Percentiles rank a stretch among this genome's conserved stretches.
Conservation (phyloP, 2,797 vertebrate genomes). For the Lithobates sylvaticus region DNA sequence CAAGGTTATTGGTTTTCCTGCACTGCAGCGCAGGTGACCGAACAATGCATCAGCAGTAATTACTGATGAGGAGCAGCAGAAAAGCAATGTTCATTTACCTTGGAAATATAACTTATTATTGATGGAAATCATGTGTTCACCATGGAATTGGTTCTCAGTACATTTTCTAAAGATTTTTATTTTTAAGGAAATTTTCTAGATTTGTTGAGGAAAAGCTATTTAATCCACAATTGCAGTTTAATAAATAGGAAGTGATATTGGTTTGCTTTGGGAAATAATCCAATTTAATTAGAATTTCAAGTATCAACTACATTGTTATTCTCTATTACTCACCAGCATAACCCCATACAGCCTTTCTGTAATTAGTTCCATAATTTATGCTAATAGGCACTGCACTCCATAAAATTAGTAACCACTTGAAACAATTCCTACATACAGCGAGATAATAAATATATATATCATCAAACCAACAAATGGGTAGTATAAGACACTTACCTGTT, state of each 20-base stretch:
- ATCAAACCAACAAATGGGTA: too few species aligned
- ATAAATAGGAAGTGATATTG: not conserved
- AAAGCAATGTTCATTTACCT: not conserved
- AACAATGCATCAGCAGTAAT: conserved; percentile 40
- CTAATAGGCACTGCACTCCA: not conserved
- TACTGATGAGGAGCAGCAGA: conserved; percentile 11
- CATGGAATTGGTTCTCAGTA: not conserved
- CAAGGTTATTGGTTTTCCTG: conserved; percentile 37
- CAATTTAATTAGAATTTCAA: too few species aligned
- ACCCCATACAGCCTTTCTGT: too few species aligned
- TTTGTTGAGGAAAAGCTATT: not conserved
- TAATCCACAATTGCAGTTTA: not conserved
- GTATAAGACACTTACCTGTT: too few species aligned
- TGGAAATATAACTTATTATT: not conserved
- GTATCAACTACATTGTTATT: too few species aligned
- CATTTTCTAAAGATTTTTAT: not conserved
- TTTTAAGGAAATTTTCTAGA: not conserved
- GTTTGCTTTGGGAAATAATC: too few species aligned
- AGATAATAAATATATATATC: too few species aligned
- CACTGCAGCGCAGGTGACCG: conserved; percentile 25
- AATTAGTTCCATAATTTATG: not conserved
- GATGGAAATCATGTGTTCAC: not conserved
- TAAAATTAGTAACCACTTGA: not conserved
- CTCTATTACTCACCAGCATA: too few species aligned
- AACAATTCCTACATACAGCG: not conserved